These are phyloP conservation scores for Astyanax mexicanus DNA, from an alignment of 2,797 vertebrate genomes.

Conservation along the genomic window DNA sequence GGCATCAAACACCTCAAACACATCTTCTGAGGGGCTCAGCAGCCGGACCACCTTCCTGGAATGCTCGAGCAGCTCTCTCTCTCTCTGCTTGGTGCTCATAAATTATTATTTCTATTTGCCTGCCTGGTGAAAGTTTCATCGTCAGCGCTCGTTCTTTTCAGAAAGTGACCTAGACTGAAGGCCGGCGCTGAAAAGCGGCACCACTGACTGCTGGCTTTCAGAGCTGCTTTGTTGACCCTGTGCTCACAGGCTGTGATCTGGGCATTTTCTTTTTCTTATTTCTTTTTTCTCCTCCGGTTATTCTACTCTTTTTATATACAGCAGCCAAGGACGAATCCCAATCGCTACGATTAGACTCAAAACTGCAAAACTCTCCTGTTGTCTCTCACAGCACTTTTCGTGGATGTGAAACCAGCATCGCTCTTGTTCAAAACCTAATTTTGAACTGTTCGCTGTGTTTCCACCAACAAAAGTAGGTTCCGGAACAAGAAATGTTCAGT, in stretches of 20 bases:
- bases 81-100: background rate
- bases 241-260: background rate
- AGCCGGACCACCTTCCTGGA: background rate
- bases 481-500: no score
- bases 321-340: background rate
- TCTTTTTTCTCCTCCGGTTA: constrained; percentile 58
- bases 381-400: background rate
- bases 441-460: no score
- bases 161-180: background rate
- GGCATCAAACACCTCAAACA: constrained; percentile 97
- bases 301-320: constrained; percentile 2
- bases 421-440: no score
- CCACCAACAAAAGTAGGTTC: no score
- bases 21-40: constrained; percentile 87
- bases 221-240: constrained; percentile 15
- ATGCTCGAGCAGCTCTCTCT: background rate
- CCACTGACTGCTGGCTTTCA: constrained; percentile 31
- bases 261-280: constrained; percentile 30
- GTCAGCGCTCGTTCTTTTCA: background rate
- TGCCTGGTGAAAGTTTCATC: background rate
- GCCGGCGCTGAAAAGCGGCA: background rate
- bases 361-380: background rate
- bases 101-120: constrained; percentile 27
- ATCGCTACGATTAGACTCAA: background rate
- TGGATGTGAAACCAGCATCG: no score